Evolutionary conservation across 1,140 invertebrate species (phyloP).

Genomic region (Bilobella aurantiaca): DNA sequence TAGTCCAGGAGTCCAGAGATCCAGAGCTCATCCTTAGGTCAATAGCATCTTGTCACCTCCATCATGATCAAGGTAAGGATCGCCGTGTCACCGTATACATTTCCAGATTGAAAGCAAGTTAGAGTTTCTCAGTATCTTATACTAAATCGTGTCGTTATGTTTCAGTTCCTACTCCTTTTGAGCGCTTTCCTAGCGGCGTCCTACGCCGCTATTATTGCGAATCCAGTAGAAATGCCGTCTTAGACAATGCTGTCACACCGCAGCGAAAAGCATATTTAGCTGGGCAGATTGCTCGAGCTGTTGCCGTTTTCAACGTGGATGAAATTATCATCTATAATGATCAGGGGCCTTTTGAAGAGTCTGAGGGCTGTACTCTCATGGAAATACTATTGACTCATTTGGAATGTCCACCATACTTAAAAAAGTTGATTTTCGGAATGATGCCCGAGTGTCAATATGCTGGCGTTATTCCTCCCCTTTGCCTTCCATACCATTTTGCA

Average conservation of each 20-base stretch:
- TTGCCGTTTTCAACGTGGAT: slow-evolving; percentile 85
- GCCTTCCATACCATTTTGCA: slow-evolving; percentile 84
- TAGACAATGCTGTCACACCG: slow-evolving; percentile 85
- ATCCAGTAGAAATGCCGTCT: too few species aligned
- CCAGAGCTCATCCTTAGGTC: too few species aligned
- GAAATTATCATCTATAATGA: slow-evolving; percentile 64
- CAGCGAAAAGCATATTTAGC: slow-evolving; percentile 74
- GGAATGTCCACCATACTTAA: slow-evolving; percentile 93
- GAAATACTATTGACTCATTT: slow-evolving; percentile 84
- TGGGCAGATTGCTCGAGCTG: slow-evolving; percentile 69
- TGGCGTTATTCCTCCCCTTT: slow-evolving; percentile 79
- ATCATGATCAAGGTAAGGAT: too few species aligned
- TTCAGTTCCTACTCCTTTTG: too few species aligned
- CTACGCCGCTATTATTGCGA: too few species aligned
- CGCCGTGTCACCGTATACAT: too few species aligned
- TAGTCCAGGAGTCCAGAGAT: too few species aligned
- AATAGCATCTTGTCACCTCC: too few species aligned
- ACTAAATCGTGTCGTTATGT: too few species aligned
- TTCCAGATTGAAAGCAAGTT: too few species aligned
- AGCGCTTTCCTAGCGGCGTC: too few species aligned
- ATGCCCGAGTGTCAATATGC: slow-evolving; percentile 73
- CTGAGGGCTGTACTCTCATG: slow-evolving; percentile 59
- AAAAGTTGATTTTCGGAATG: slow-evolving; percentile 84
- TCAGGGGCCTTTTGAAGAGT: slow-evolving; percentile 45
- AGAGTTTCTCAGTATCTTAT: too few species aligned